Percentiles rank a stretch among this genome's conserved stretches.
These are phyloP conservation scores for Nothocercus nigrocapillus DNA, from an alignment of 2,113 vertebrate genomes.

Conservation along the genomic window DNA sequence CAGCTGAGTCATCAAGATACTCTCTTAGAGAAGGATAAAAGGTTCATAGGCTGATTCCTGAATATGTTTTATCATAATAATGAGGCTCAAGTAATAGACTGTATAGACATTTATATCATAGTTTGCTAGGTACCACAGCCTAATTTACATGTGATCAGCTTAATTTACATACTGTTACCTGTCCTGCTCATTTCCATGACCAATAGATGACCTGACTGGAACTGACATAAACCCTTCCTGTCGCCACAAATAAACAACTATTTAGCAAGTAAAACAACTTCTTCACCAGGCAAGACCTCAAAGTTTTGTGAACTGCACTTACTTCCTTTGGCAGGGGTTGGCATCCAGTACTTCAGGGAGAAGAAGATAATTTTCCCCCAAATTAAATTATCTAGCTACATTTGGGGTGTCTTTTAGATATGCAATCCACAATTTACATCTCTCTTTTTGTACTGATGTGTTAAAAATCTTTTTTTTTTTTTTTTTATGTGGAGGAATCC, in stretches of 20 bases:
- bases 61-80: not conserved
- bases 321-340: not conserved
- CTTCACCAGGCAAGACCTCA: not conserved
- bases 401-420: not conserved
- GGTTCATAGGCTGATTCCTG: not conserved
- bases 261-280: not conserved
- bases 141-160: not conserved
- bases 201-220: not conserved
- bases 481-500: not conserved
- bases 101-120: not conserved
- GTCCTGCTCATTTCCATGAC: not conserved
- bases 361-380: not conserved
- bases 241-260: not conserved
- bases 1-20: not conserved
- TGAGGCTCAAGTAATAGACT: not conserved
- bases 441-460: not conserved
- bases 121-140: not conserved
- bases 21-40: not conserved
- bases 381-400: not conserved
- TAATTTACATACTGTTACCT: not conserved
- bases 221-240: not conserved
- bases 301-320: not conserved
- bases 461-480: not conserved
- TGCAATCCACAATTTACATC: not conserved
- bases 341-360: not conserved